These are phyloP conservation scores for Xenotilapia caudafasciata DNA, from an alignment of 2,113 vertebrate genomes.

Conservation along the genomic window DNA sequence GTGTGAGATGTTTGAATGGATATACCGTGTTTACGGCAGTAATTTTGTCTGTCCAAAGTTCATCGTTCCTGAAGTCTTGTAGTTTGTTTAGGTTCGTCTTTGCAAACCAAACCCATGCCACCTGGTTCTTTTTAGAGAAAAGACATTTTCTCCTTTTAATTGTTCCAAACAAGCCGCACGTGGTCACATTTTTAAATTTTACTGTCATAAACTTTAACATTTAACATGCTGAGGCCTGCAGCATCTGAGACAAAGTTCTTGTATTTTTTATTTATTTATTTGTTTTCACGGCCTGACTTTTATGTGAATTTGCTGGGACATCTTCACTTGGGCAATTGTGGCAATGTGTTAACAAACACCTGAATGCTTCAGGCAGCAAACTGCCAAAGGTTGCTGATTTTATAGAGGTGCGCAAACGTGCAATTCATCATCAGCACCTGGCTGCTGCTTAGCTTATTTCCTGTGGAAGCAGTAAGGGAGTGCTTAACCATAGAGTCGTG, in stretches of 20 bases:
- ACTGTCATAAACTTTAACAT: background rate
- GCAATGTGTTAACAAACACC: background rate
- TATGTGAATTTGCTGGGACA: background rate
- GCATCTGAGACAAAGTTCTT: background rate
- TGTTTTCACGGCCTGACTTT: fast-evolving
- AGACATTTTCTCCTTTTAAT: background rate
- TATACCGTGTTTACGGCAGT: background rate
- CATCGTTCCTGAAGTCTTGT: background rate
- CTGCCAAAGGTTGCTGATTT: background rate
- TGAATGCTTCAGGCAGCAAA: background rate
- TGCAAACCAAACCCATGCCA: background rate
- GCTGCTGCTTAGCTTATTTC: background rate
- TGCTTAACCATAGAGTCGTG: background rate
- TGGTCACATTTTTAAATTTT: fast-evolving
- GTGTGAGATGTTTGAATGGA: background rate
- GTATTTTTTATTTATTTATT: background rate
- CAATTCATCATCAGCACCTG: background rate
- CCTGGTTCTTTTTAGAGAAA: background rate
- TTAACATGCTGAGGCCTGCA: background rate
- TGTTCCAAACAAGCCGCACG: fast-evolving
- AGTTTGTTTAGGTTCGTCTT: background rate
- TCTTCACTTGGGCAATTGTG: fast-evolving
- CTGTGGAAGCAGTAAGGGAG: background rate
- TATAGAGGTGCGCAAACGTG: background rate
- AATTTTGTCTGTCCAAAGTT: background rate